Evolutionary conservation across 2,113 vertebrate genomes (phyloP), one percentile per base, ranked within the genome.

Genomic region (Psittacus erithacus): DNA sequence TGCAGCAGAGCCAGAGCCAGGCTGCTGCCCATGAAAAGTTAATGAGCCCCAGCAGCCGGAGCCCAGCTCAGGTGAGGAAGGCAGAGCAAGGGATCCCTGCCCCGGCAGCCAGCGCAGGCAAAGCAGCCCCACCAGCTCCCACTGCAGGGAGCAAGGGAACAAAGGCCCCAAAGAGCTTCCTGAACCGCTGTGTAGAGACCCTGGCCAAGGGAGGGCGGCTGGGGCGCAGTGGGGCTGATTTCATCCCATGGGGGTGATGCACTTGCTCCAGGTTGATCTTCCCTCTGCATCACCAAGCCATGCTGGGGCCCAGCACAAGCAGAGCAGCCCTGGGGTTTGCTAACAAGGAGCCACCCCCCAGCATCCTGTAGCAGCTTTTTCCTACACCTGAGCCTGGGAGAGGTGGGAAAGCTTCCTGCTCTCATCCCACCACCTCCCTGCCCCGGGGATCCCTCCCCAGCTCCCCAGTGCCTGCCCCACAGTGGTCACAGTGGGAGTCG

Each of bases 331-430:
- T 4, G 0, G 7, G 55, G 69, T 52, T 24, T 35, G 33, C 44
- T 24, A 9, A 41, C 0, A 1, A 18, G 43, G 27, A 55, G 11
- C 27, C 4, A 7, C 6, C 11, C 10, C 57, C 33, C 25, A 6
- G 7, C 2, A 1, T 4, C 55, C 13, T 8, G 22, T 0, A 49
- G 50, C 47, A 43, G 79, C 47, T 77, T 47, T 1, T 63, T 24
- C 59, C 63, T 12, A 6, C 78, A 11, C n/a, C 50, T 3, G 43
- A 63, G 64, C 47, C 59, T 47, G 78, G 39, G 22, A 35, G 62
- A 52, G 50, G 35, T 9, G 69, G 74, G 47, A 14, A 59, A 90
- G 23, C 2, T 28, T 2, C 84, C 31, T 9, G 28, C 27, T 17
- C 50, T 25, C 17, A 0, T 59, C 55, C 31, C 17, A 6, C 13